These are phyloP conservation scores for Microcebus jonahi DNA, from an alignment of 2,113 vertebrate species.

Conservation along the genomic window DNA sequence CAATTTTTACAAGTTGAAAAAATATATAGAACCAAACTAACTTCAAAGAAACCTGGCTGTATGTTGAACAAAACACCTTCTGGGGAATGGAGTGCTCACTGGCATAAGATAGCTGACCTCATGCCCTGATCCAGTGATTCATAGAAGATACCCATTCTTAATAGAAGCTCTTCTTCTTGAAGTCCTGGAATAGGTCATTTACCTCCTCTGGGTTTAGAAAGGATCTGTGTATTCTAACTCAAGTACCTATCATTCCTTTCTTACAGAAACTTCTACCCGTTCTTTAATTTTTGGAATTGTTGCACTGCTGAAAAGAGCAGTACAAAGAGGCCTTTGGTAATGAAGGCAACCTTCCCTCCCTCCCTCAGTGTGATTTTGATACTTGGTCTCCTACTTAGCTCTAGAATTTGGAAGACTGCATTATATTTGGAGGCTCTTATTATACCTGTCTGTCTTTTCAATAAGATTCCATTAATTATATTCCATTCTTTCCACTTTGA, in stretches of 20 bases:
- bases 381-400: slow-evolving; percentile 30
- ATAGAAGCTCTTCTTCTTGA: slow-evolving; percentile 61
- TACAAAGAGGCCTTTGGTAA: not conserved
- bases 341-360: not conserved
- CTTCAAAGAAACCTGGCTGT: slow-evolving; percentile 62
- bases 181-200: slow-evolving; percentile 47
- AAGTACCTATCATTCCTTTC: slow-evolving; percentile 8
- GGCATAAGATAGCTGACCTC: not conserved
- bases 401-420: slow-evolving; percentile 76
- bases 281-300: slow-evolving; percentile 52
- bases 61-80: slow-evolving; percentile 63
- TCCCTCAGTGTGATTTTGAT: slow-evolving; percentile 17
- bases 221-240: slow-evolving; percentile 32
- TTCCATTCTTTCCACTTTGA: slow-evolving; percentile 90
- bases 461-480: slow-evolving; percentile 89
- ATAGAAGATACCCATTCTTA: slow-evolving; percentile 48
- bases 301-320: not conserved
- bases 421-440: slow-evolving; percentile 76
- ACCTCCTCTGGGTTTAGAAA: slow-evolving; percentile 50
- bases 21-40: slow-evolving; percentile 53
- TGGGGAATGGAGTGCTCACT: not conserved
- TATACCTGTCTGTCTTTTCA: slow-evolving; percentile 84
- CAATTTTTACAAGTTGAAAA: slow-evolving; percentile 62
- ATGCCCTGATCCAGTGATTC: slow-evolving; percentile 29
- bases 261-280: slow-evolving; percentile 23